phyloP scores from a whole-genome alignment of 92 coral and sea anemone genomes.

The Umimayanthus chanpuru region DNA sequence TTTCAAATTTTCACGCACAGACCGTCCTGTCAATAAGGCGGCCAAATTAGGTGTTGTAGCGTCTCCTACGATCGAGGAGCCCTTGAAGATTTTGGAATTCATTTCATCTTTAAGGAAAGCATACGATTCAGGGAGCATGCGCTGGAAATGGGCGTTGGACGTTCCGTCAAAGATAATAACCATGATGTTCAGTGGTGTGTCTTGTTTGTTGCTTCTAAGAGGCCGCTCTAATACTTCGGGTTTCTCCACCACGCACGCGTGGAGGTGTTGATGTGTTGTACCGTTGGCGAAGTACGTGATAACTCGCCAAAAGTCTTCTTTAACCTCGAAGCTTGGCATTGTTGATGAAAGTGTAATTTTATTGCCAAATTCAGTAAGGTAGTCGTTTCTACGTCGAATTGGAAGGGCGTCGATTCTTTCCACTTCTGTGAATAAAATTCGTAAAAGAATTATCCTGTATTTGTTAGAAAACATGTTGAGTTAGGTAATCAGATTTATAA shows the following conservation, averaged over 20 bases:
- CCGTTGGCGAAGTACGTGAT: slow-evolving; percentile 39
- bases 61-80: slow-evolving; percentile 74
- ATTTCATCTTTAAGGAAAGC: slow-evolving; percentile 59
- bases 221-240: slow-evolving; percentile 60
- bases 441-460: background rate
- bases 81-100: slow-evolving; percentile 58
- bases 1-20: slow-evolving; percentile 38
- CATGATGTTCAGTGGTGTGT: slow-evolving; percentile 62
- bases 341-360: slow-evolving; percentile 1
- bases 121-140: slow-evolving; percentile 69
- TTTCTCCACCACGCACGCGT: slow-evolving; percentile 68
- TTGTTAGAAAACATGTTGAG: background rate
- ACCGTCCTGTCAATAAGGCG: slow-evolving; percentile 69
- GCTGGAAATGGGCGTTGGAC: slow-evolving; percentile 83
- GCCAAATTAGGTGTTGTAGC: slow-evolving; percentile 69
- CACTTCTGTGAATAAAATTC: background rate
- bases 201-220: slow-evolving; percentile 11
- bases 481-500: too few relatives aligned
- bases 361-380: background rate
- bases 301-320: slow-evolving; percentile 62
- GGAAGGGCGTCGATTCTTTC: slow-evolving; percentile 23
- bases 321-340: slow-evolving; percentile 13
- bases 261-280: slow-evolving; percentile 47
- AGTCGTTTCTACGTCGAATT: slow-evolving; percentile 39
- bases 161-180: slow-evolving; percentile 67